These are phyloP conservation scores for Anhinga anhinga DNA, from an alignment of 2,113 vertebrate species.

Conservation along the genomic window DNA sequence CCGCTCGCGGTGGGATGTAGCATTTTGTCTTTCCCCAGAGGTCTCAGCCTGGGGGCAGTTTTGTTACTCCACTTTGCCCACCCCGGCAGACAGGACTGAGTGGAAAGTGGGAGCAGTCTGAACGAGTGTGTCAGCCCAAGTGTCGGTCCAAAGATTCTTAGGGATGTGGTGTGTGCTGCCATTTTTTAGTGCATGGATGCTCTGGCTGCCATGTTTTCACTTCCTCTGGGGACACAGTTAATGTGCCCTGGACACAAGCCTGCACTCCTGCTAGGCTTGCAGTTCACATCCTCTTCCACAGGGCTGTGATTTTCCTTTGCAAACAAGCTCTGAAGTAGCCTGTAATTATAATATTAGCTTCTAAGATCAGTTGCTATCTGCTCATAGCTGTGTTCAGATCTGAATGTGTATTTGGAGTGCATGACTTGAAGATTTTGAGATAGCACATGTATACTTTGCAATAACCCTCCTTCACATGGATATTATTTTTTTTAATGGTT, in stretches of 20 bases:
- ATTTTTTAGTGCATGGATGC: background rate
- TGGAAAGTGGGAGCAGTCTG: accelerated
- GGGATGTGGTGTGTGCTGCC: no score
- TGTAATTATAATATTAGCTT: background rate
- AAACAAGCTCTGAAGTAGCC: background rate
- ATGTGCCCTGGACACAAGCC: background rate
- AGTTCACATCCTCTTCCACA: background rate
- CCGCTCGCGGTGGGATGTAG: accelerated
- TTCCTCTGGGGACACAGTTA: background rate
- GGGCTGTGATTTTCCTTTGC: background rate
- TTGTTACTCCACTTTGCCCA: background rate
- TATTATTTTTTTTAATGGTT: background rate
- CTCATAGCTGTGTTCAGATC: background rate
- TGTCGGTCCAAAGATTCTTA: background rate
- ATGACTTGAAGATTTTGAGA: background rate
- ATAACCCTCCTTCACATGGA: background rate
- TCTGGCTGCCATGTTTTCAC: background rate
- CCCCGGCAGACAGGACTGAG: background rate
- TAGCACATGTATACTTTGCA: background rate
- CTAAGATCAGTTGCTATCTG: background rate
- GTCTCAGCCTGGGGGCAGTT: background rate
- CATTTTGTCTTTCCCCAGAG: background rate
- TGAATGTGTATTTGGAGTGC: background rate
- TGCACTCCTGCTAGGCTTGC: background rate
- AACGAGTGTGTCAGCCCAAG: background rate